Percentiles rank a stretch among this genome's conserved stretches.
Evolutionary conservation across 2,113 vertebrate genomes (phyloP).

Genomic region (Pseudois nayaur): DNA sequence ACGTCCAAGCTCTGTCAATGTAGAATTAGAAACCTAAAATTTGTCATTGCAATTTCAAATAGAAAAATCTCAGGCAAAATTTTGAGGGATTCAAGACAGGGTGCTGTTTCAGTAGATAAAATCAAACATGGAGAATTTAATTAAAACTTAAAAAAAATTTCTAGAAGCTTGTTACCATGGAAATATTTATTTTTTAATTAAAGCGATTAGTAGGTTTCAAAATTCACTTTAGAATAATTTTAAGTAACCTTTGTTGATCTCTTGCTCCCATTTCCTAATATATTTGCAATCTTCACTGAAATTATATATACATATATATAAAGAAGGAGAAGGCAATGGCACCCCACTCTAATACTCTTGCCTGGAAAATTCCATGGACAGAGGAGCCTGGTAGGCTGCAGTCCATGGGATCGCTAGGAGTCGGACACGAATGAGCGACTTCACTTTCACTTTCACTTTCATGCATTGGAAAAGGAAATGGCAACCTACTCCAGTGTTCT

Average conservation of each 20-base stretch:
- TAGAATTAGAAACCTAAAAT: not conserved
- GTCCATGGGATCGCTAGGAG: too few relatives aligned
- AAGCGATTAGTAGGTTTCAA: not conserved
- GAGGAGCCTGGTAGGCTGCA: too few relatives aligned
- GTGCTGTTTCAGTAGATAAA: not conserved
- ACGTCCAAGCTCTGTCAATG: not conserved
- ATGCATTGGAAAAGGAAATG: too few relatives aligned
- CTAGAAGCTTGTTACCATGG: not conserved
- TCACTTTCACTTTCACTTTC: too few relatives aligned
- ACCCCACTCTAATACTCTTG: too few relatives aligned
- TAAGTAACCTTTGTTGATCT: not conserved
- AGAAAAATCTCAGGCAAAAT: not conserved
- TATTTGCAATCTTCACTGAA: not conserved
- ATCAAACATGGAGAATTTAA: not conserved
- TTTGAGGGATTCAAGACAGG: not conserved
- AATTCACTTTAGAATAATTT: not conserved
- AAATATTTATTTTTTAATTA: conserved; percentile 12
- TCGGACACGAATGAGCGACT: too few relatives aligned
- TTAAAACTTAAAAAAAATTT: not conserved
- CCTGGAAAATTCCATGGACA: too few relatives aligned
- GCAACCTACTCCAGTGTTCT: too few relatives aligned
- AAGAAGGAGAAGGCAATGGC: not conserved
- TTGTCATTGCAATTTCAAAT: not conserved
- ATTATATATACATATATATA: not conserved
- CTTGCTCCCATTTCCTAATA: not conserved